Evolutionary conservation across 37 sponge, comb jelly and placozoan genomes (phyloP), one percentile per base, ranked within the genome.

Genomic region (Beroe ovata): DNA sequence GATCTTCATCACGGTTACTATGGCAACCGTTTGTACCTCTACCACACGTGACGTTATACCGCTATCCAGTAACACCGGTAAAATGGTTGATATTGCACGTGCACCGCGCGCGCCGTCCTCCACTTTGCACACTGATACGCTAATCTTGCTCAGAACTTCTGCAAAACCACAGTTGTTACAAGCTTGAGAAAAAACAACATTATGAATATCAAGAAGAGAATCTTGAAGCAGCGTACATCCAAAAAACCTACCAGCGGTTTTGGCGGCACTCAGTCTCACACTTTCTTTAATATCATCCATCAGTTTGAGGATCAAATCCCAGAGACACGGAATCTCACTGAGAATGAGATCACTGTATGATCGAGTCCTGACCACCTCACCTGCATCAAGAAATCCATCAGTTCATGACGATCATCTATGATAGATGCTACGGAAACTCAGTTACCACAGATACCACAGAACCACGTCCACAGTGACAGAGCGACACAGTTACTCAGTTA

Each of bases 261-360:
- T 77, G 21, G 84, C 84, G 28, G 84, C 84, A 20, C 84, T 77
- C 23, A 42, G 35, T 41, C 84, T 77, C 38, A 77, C 84, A 69
- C 62, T 20, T 29, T 92, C 96, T 89, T 97, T 97, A 39, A 97
- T 92, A 60, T 97, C 97, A 89, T 97, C 97, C 36, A 64, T 60
- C 20, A 91, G 93, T 61, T 92, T 93, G 0, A 97, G 92, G 18
- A 84, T 64, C 22, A 93, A 64, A 36, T 92, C 91, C 97, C 97
- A 97, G 30, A 95, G 91, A 20, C 91, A 37, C 25, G 95, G 93
- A 2, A 97, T 62, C 59, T 93, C 89, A 0, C 54, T 90, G 18
- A 77, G 47, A 3, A 77, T 40, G 28, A 77, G 22, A 20, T 77
- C 84, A 39, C 41, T 22, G 23, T 42, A n/a, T 0, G 54, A 21